Evolutionary conservation across 2,797 vertebrate genomes (phyloP).

Genomic region (Sphenopsis melanotis): DNA sequence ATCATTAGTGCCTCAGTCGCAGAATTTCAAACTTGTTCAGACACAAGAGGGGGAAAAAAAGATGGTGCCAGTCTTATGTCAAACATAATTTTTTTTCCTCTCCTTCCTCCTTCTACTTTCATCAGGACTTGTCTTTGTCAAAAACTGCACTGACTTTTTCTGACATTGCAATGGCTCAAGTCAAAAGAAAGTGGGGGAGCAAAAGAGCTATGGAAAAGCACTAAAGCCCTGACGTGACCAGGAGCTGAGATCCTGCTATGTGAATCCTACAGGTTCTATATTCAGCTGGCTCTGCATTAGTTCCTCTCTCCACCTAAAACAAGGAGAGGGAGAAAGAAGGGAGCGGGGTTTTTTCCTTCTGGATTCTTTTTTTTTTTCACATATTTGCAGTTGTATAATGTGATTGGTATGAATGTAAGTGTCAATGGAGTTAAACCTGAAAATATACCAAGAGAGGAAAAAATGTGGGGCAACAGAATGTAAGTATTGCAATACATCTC

Average conservation of each 20-base stretch:
- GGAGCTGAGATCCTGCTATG: background rate
- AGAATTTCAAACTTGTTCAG: background rate
- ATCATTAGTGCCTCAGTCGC: background rate
- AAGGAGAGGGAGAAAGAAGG: background rate
- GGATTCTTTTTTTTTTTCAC: background rate
- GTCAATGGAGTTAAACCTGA: background rate
- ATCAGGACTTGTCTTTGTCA: background rate
- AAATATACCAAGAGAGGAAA: background rate
- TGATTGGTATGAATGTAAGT: background rate
- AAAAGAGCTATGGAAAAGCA: background rate
- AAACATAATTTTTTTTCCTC: background rate
- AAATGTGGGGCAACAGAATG: background rate
- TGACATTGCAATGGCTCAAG: background rate
- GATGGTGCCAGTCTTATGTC: background rate
- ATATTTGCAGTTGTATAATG: background rate
- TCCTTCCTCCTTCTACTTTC: background rate
- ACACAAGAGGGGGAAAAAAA: background rate
- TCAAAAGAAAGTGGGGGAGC: background rate
- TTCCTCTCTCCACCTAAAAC: background rate
- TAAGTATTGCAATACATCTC: background rate
- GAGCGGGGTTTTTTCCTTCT: background rate
- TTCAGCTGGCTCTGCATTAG: background rate
- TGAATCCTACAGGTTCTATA: background rate
- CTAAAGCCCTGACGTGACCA: background rate
- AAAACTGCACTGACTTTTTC: background rate